These are phyloP conservation scores for Chamaea fasciata DNA, from an alignment of 2,113 vertebrate genomes.

Conservation along the genomic window DNA sequence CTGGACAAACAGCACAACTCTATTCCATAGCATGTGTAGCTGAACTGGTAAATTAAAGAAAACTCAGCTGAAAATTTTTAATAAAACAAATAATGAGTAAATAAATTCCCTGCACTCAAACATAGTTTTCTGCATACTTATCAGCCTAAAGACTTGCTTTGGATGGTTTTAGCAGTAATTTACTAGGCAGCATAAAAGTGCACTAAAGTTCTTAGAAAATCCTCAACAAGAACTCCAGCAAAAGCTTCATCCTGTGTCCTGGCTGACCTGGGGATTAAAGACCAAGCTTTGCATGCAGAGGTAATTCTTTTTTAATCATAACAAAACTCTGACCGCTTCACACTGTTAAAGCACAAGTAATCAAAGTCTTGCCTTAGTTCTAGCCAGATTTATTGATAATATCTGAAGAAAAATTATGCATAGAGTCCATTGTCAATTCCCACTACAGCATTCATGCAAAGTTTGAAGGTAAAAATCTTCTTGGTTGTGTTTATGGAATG, in stretches of 20 bases:
- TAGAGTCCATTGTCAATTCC: neutral
- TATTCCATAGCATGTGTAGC: neutral
- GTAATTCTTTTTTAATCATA: neutral
- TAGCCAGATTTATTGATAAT: neutral
- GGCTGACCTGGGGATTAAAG: neutral
- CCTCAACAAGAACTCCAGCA: neutral
- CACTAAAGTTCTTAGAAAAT: neutral
- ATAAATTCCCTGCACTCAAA: neutral
- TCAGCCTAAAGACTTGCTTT: neutral
- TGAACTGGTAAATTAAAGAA: neutral
- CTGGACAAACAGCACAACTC: neutral
- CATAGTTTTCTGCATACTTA: neutral
- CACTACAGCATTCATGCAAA: neutral
- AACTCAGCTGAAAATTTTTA: neutral
- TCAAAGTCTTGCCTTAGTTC: neutral
- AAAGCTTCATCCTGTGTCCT: neutral
- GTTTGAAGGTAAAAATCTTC: neutral
- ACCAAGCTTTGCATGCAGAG: neutral
- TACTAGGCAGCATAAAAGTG: neutral
- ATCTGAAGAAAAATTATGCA: neutral
- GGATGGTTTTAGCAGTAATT: neutral
- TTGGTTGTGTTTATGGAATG: neutral
- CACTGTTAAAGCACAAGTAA: neutral
- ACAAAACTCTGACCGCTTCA: neutral
- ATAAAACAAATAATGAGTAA: neutral